Percentiles rank a stretch among this genome's conserved stretches.
phyloP scores from a whole-genome alignment of 2,113 vertebrate species.

The Ceyx cyanopectus region DNA sequence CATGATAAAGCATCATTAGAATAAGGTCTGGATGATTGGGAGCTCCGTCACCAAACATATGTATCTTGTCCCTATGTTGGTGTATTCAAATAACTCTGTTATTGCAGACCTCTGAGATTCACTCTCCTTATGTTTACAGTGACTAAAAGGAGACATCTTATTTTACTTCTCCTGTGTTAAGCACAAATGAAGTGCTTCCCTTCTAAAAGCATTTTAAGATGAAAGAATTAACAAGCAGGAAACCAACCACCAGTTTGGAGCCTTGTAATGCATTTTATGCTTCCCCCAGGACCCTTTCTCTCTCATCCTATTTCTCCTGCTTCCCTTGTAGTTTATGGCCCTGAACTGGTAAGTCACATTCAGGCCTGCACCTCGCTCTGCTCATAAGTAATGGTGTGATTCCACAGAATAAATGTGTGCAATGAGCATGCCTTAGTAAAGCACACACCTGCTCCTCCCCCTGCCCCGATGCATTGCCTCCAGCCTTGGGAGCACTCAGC shows the following conservation, averaged over 20 bases:
- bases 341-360: not conserved
- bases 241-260: not conserved
- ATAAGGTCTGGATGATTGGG: not conserved
- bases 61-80: not conserved
- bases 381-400: not conserved
- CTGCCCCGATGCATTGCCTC: fast-evolving
- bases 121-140: not conserved
- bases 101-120: not conserved
- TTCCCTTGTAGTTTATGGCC: not conserved
- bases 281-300: not conserved
- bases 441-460: not conserved
- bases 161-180: not conserved
- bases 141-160: not conserved
- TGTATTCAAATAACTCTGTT: not conserved
- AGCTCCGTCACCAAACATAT: not conserved
- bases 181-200: not conserved
- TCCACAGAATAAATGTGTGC: not conserved
- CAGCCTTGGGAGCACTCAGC: not conserved
- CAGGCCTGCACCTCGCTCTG: fast-evolving
- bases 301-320: not conserved
- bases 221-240: slow-evolving; percentile 14
- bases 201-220: not conserved
- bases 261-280: not conserved
- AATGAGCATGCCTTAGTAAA: not conserved
- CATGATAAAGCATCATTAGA: not conserved